Evolutionary conservation across 2,888 invertebrate species (phyloP), one percentile per base, ranked within the genome.

Genomic region (Polia nebulosa): DNA sequence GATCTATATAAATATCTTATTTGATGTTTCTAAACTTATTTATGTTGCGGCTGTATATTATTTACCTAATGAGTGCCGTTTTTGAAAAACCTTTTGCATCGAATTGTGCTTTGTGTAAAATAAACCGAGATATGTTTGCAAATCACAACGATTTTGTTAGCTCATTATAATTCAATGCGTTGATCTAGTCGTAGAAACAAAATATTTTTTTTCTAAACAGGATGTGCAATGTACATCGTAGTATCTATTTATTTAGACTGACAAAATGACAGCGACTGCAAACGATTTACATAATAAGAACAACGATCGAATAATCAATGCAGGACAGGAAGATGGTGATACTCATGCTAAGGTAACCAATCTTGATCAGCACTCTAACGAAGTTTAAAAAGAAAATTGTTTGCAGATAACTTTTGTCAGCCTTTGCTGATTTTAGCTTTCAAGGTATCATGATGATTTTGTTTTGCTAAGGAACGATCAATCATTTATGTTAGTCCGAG

Each of bases 401-500:
- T n/a, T n/a, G n/a, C n/a, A n/a, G n/a, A n/a, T n/a, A n/a, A n/a
- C 39, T 39, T 17, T 39, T 39, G 36, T 39, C 17, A 15, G 32
- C 32, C 8, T 32, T 32, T 6, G 7, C 32, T 32, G 32, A 32
- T 32, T 32, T 32, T 8, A 6, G 32, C 8, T 32, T 32, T 8
- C 32, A 32, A 15, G 36, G 2, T 15, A n/a, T 13, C 13, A 32
- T 32, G 1, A 39, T 32, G 3, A 39, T 13, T n/a, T n/a, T 22
- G 36, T 6, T 20, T 15, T 13, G 15, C 13, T 36, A 47, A 7
- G 2, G 5, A 44, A 25, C 9, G 1, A 29, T 11, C 2, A 7
- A 44, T 20, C 20, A 34, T 44, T 45, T 39, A 73, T 32, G 20
- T 17, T 36, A 73, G 73, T 3, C 36, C 29, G 4, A 27, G n/a